Evolutionary conservation across 2,797 vertebrate genomes (phyloP).

Genomic region (Synaphobranchus kaupii): DNA sequence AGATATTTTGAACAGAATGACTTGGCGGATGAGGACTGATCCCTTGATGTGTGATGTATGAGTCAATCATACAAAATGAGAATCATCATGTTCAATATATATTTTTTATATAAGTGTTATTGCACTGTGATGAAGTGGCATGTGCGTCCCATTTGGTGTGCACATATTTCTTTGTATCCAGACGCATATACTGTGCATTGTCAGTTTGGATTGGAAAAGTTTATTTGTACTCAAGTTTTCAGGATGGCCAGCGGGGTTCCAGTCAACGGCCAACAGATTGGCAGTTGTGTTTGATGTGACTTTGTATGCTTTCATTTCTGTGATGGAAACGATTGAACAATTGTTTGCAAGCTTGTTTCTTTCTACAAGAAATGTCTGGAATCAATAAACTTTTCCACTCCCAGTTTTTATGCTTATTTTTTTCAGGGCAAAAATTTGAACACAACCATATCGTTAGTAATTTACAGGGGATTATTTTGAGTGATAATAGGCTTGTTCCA

Average conservation of each 20-base stretch:
- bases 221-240: slow-evolving; percentile 1
- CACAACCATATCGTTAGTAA: background rate
- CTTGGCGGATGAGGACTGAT: slow-evolving; percentile 76
- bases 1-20: slow-evolving; percentile 85
- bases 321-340: background rate
- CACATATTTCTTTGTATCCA: background rate
- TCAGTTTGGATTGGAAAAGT: slow-evolving; percentile 1
- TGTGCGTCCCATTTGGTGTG: background rate
- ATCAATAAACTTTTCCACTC: background rate
- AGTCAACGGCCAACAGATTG: background rate
- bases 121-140: background rate
- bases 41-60: background rate
- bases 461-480: background rate
- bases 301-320: background rate
- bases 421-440: background rate
- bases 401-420: background rate
- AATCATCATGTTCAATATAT: background rate
- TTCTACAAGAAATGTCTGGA: background rate
- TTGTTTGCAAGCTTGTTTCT: background rate
- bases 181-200: background rate
- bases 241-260: background rate
- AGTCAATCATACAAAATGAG: background rate
- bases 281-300: background rate
- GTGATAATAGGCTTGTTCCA: background rate
- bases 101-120: background rate